phyloP scores from a whole-genome alignment of 2,797 vertebrate genomes.

The Pteropus rufus region DNA sequence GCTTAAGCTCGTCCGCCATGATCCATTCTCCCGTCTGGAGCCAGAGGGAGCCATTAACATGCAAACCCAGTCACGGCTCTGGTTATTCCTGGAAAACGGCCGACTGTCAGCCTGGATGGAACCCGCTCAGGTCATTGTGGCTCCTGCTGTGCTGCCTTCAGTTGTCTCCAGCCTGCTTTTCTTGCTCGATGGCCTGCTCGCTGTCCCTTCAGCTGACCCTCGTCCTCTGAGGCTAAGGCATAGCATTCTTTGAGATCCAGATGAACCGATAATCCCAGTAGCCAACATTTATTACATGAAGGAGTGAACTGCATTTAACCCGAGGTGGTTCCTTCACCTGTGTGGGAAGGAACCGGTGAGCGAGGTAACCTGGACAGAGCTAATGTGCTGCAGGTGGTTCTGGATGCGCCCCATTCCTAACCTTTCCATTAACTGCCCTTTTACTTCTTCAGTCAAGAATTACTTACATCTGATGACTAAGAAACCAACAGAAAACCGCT shows the following conservation, averaged over 20 bases:
- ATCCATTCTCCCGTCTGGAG: neutral
- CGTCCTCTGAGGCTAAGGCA: neutral
- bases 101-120: rapidly evolving
- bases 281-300: too few species aligned
- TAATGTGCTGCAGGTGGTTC: rapidly evolving
- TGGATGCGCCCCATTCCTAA: rapidly evolving
- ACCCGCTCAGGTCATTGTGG: neutral
- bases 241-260: neutral
- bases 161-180: neutral
- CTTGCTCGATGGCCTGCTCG: neutral
- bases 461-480: neutral
- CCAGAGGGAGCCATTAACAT: neutral
- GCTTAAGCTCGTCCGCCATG: too few species aligned
- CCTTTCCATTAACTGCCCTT: too few species aligned
- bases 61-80: too few species aligned
- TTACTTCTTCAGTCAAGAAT: neutral
- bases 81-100: neutral
- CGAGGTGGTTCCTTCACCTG: neutral
- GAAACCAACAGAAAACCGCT: neutral
- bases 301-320: neutral
- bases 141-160: neutral
- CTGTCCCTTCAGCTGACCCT: neutral
- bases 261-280: too few species aligned
- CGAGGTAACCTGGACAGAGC: neutral
- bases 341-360: rapidly evolving